Percentiles rank a stretch among this genome's conserved stretches.
phyloP scores from a whole-genome alignment of 2,888 invertebrate species.

The Lochmaea crataegi region DNA sequence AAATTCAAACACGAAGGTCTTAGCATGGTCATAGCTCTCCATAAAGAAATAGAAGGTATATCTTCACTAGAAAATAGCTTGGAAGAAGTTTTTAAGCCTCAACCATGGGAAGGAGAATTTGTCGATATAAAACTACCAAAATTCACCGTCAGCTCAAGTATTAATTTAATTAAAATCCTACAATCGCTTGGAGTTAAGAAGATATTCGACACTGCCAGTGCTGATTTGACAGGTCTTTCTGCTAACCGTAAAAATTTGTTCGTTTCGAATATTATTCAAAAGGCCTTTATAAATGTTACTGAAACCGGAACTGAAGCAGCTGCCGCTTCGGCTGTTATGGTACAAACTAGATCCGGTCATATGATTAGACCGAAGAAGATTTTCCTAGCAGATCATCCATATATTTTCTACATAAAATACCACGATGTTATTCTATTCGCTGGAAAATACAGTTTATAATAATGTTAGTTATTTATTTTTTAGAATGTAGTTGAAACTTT shows the following conservation, averaged over 20 bases:
- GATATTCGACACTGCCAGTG: constrained; percentile 41
- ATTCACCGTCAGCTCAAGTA: constrained; percentile 47
- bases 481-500: neutral
- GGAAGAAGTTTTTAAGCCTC: constrained; percentile 40
- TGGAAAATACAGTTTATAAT: constrained; percentile 30
- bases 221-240: constrained; percentile 55
- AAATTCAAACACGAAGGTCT: neutral
- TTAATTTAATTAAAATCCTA: constrained; percentile 49
- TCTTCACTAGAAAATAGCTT: constrained; percentile 44
- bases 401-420: constrained; percentile 41
- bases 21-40: constrained; percentile 51
- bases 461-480: neutral
- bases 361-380: constrained; percentile 2
- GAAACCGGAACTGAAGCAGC: constrained; percentile 62
- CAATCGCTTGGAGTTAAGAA: constrained; percentile 49
- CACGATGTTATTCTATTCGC: constrained; percentile 40
- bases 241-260: constrained; percentile 46
- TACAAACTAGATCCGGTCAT: neutral
- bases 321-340: constrained; percentile 54
- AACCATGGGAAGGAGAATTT: constrained; percentile 19
- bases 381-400: constrained; percentile 37
- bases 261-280: constrained; percentile 58
- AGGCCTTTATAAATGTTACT: constrained; percentile 60
- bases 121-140: constrained; percentile 50
- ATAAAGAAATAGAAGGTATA: constrained; percentile 51